phyloP scores from a whole-genome alignment of 2,888 invertebrate genomes.

The Onthophagus sagittarius region DNA sequence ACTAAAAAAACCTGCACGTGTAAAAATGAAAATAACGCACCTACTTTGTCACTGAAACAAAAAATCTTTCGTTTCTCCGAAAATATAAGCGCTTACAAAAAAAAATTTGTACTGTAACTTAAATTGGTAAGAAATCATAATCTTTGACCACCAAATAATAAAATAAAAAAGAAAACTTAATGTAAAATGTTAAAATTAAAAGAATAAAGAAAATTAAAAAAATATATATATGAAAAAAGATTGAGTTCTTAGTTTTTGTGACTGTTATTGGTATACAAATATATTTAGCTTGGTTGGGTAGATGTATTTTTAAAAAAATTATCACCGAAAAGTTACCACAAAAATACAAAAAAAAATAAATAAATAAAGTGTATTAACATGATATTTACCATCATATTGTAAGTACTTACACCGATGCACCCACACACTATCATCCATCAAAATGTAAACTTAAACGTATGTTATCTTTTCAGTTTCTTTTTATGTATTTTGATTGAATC shows the following conservation, averaged over 20 bases:
- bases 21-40: not conserved
- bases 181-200: too few species aligned
- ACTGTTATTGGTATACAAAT: not conserved
- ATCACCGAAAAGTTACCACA: not conserved
- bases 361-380: not conserved
- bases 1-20: not conserved
- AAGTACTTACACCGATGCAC: not conserved
- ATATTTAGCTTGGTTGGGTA: not conserved
- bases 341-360: not conserved
- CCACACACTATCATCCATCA: not conserved
- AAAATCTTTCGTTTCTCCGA: not conserved
- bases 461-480: not conserved
- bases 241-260: not conserved
- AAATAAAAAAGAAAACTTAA: not conserved
- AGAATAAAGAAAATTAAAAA: not conserved
- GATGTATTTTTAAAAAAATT: not conserved
- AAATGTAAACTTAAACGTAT: not conserved
- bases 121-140: not conserved
- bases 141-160: not conserved
- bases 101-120: not conserved
- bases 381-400: not conserved
- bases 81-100: not conserved
- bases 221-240: not conserved
- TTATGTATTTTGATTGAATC: constrained; percentile 6
- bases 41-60: not conserved